These are phyloP conservation scores for Perognathus longimembris DNA, from an alignment of 2,113 vertebrate genomes.

Conservation along the genomic window DNA sequence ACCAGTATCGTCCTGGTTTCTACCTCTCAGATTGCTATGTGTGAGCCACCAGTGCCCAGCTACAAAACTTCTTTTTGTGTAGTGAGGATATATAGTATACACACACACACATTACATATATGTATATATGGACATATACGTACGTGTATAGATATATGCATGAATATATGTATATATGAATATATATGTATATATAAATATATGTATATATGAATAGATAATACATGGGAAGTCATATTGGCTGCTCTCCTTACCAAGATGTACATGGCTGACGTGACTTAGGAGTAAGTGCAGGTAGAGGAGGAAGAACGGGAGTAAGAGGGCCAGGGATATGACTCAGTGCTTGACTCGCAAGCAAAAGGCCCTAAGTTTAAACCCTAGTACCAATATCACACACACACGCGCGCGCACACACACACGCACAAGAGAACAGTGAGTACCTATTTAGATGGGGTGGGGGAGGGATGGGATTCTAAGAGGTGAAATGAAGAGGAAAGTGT, in stretches of 20 bases:
- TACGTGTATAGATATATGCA: background rate
- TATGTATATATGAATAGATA: background rate
- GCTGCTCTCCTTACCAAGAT: background rate
- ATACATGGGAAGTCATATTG: background rate
- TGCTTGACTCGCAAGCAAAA: too few relatives aligned
- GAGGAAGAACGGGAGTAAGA: background rate
- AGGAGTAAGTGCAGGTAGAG: background rate
- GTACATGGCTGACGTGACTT: background rate
- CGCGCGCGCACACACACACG: too few relatives aligned
- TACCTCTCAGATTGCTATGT: too few relatives aligned
- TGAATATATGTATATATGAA: background rate
- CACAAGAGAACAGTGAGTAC: background rate
- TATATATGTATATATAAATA: background rate
- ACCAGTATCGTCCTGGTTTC: too few relatives aligned
- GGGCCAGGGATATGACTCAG: background rate
- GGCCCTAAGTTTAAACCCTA: too few relatives aligned
- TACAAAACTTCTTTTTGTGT: background rate
- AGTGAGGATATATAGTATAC: background rate
- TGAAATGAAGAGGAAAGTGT: slow-evolving; percentile 27
- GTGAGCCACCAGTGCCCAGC: background rate
- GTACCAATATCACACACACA: too few relatives aligned
- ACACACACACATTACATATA: too few relatives aligned
- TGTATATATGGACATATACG: too few relatives aligned
- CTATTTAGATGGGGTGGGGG: background rate
- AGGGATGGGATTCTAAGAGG: background rate